A percentile compares a stretch with the other conserved stretches of the same genome.
phyloP scores from a whole-genome alignment of 2,797 vertebrate genomes.

The Sebastes jordani region DNA sequence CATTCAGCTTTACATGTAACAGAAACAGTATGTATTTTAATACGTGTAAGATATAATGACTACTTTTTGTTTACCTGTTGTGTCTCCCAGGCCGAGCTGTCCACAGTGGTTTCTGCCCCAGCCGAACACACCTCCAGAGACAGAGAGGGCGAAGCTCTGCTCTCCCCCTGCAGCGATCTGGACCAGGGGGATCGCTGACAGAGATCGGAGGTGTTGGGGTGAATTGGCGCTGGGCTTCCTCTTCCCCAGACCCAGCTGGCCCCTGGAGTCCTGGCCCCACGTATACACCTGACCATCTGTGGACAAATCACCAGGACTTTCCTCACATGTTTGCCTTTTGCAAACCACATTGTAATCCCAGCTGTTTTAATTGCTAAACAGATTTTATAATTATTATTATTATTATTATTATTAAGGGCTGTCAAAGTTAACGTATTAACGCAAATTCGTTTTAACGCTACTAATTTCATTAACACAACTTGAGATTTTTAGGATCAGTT shows the following conservation, averaged over 20 bases:
- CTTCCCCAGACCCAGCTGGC: conserved; percentile 86
- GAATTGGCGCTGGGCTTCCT: conserved; percentile 15
- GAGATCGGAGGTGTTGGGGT: conserved; percentile 78
- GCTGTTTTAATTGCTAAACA: too few species aligned
- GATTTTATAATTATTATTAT: not conserved
- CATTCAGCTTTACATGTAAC: not conserved
- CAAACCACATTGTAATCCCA: too few species aligned
- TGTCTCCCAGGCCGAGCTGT: conserved; percentile 89
- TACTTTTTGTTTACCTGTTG: conserved; percentile 67
- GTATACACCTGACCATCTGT: conserved; percentile 85
- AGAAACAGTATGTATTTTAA: not conserved
- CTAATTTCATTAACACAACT: too few species aligned
- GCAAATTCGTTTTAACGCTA: too few species aligned
- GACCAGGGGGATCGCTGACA: conserved; percentile 83
- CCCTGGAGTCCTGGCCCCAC: conserved; percentile 85
- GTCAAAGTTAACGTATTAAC: too few species aligned
- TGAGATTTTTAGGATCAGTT: too few species aligned
- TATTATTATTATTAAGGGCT: not conserved
- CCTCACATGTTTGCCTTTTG: conserved; percentile 53
- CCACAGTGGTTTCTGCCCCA: conserved; percentile 88
- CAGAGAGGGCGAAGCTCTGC: conserved; percentile 88
- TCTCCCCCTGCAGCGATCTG: conserved; percentile 86
- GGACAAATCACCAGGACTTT: conserved; percentile 43
- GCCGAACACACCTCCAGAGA: conserved; percentile 86
- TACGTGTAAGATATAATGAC: not conserved